These are phyloP conservation scores for Diploptera punctata DNA, from an alignment of 2,888 invertebrate species.

Conservation along the genomic window DNA sequence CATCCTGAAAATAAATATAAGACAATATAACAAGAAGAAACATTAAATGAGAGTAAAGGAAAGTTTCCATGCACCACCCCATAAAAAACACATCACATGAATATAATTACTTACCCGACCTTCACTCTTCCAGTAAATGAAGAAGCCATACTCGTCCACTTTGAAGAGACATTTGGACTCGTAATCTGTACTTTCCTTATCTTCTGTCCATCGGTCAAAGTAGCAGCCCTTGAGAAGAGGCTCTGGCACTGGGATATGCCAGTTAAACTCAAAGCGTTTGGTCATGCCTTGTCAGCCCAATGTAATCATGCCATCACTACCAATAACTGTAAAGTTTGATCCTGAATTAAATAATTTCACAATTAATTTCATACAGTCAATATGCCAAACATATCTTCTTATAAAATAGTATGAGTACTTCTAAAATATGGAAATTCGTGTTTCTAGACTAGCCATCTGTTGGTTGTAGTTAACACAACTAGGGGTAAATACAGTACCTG, in stretches of 20 bases:
- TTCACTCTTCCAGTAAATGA: conserved; percentile 98
- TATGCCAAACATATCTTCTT: too few relatives aligned
- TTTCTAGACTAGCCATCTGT: too few relatives aligned
- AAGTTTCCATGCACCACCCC: neutral
- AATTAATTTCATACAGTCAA: too few relatives aligned
- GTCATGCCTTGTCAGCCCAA: conserved; percentile 70
- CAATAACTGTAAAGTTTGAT: too few relatives aligned
- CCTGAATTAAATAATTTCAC: too few relatives aligned
- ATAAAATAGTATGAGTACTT: too few relatives aligned
- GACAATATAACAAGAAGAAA: neutral
- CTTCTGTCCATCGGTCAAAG: conserved; percentile 98
- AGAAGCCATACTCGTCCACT: conserved; percentile 97
- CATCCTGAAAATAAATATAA: conserved; percentile 73
- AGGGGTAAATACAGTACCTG: too few relatives aligned
- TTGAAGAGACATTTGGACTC: conserved; percentile 90
- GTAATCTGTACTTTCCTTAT: conserved; percentile 89
- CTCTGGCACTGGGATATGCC: conserved; percentile 95
- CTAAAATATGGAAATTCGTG: too few relatives aligned
- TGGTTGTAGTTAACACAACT: too few relatives aligned
- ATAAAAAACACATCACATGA: neutral
- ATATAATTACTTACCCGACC: conserved; percentile 72
- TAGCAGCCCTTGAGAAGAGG: conserved; percentile 82
- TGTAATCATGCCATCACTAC: neutral
- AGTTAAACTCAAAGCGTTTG: conserved; percentile 98
- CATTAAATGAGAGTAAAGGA: neutral